Conservation (phyloP, 2,113 vertebrate species). For the Tyrannus savana region DNA sequence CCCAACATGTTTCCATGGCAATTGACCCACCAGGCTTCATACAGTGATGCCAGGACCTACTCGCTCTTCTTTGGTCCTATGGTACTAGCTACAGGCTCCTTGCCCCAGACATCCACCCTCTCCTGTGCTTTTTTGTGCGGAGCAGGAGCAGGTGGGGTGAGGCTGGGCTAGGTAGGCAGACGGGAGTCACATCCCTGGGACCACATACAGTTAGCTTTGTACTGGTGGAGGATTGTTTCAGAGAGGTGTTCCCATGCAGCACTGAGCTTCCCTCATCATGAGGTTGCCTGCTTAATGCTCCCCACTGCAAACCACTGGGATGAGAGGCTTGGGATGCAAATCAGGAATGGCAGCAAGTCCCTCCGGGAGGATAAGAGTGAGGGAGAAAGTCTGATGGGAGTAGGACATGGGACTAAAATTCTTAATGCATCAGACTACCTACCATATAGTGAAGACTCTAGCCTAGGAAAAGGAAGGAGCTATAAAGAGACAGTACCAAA, state of each 20-base stretch:
- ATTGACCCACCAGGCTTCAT: neutral
- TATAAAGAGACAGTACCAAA: neutral
- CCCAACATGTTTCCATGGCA: slow-evolving; percentile 63
- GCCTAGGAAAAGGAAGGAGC: neutral
- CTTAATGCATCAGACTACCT: neutral
- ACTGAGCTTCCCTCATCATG: neutral
- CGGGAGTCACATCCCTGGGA: neutral
- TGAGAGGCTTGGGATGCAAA: neutral
- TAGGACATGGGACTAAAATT: neutral
- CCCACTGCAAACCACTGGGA: neutral
- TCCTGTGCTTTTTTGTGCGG: neutral
- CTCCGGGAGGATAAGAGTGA: neutral
- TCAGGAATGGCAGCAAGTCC: neutral
- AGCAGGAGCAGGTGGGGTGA: neutral
- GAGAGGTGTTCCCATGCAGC: neutral
- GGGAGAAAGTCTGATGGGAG: neutral
- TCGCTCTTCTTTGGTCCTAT: neutral
- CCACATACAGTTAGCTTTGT: neutral
- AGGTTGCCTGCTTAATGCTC: neutral
- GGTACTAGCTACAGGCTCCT: neutral
- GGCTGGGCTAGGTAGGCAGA: neutral
- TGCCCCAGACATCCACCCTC: neutral
- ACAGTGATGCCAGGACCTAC: neutral
- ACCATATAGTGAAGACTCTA: neutral
- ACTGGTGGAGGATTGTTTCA: neutral